Conservation (phyloP, 2,888 invertebrate genomes). For the Mimas tiliae region DNA sequence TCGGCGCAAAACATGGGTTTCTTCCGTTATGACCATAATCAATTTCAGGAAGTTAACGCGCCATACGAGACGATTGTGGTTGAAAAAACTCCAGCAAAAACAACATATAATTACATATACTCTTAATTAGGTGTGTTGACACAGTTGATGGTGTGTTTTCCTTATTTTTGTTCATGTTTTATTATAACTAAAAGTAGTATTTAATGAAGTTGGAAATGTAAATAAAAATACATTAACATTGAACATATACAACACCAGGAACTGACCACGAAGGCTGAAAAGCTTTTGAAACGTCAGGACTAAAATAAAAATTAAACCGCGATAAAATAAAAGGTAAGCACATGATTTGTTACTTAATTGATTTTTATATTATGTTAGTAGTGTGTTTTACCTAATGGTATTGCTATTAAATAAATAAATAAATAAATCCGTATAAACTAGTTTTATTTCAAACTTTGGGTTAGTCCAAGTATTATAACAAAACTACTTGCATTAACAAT, state of each 20-base stretch:
- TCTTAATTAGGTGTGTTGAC: constrained; percentile 19
- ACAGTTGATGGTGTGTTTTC: constrained; percentile 7
- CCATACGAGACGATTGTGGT: constrained; percentile 27
- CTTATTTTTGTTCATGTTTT: not conserved
- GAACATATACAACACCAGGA: not conserved
- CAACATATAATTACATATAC: constrained; percentile 28
- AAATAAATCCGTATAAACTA: no score
- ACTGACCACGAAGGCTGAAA: no score
- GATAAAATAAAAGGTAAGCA: no score
- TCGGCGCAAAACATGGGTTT: constrained; percentile 34
- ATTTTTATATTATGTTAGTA: no score
- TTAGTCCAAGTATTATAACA: no score
- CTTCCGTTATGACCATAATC: constrained; percentile 70
- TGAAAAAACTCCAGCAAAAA: constrained; percentile 25
- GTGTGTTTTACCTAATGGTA: no score
- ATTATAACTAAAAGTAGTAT: constrained; percentile 1
- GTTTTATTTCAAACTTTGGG: no score
- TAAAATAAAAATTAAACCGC: no score
- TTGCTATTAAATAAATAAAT: no score
- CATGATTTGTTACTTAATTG: no score
- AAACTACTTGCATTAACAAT: no score
- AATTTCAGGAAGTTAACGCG: constrained; percentile 53
- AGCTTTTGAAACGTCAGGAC: no score
- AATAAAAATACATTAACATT: not conserved
- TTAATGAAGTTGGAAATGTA: not conserved